Percentiles rank a stretch among this genome's conserved stretches.
Evolutionary conservation across 2,888 invertebrate species (phyloP).

Genomic region (Nomada ruficornis): DNA sequence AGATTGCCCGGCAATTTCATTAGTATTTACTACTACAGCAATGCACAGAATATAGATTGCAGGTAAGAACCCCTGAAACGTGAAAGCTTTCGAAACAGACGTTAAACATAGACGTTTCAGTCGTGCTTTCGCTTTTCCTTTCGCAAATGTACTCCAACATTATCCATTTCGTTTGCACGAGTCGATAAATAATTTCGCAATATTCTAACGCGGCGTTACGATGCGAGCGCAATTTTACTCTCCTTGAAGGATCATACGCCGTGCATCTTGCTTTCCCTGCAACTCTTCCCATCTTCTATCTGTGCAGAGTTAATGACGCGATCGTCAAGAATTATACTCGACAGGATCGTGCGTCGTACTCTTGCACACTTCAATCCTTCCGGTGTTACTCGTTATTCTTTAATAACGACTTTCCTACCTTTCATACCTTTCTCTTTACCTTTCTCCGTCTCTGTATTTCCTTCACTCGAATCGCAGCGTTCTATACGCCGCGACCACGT

Average conservation of each 20-base stretch:
- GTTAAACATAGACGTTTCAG: background rate
- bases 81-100: too few relatives aligned
- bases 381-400: conserved; percentile 78
- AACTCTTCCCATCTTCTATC: conserved; percentile 33
- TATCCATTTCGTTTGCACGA: conserved; percentile 19
- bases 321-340: conserved; percentile 75
- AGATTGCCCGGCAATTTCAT: too few relatives aligned
- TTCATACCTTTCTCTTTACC: conserved; percentile 33
- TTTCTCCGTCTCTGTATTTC: conserved; percentile 2
- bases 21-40: too few relatives aligned
- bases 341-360: conserved; percentile 71
- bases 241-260: conserved; percentile 48
- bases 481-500: background rate
- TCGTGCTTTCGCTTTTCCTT: background rate
- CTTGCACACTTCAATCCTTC: conserved; percentile 75
- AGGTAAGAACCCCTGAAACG: background rate
- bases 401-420: conserved; percentile 68
- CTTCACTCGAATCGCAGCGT: background rate
- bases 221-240: conserved; percentile 52
- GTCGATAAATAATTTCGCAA: conserved; percentile 57
- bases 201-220: conserved; percentile 57
- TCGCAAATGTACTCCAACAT: background rate
- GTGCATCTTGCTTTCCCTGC: background rate
- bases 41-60: background rate
- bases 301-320: conserved; percentile 73